Conservation (phyloP, 2,888 invertebrate genomes). For the Dyspetes luteomarginatus region DNA sequence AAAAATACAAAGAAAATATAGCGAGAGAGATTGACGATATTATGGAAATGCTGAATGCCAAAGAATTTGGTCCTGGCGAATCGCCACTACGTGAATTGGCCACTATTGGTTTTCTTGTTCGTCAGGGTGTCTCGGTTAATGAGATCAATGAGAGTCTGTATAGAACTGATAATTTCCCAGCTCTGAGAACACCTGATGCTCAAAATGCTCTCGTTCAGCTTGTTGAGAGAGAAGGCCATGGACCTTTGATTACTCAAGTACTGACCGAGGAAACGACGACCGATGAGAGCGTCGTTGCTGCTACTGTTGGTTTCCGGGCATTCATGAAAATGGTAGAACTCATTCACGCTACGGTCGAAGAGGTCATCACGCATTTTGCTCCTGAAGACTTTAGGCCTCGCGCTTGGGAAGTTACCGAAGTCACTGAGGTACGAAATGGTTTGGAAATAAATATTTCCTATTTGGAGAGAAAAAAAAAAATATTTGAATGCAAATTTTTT, state of each 20-base stretch:
- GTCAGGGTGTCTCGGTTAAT: constrained; percentile 90
- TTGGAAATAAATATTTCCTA: too few species aligned
- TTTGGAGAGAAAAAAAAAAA: too few species aligned
- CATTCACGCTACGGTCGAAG: constrained; percentile 92
- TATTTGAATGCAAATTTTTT: too few species aligned
- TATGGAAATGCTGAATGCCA: constrained; percentile 89
- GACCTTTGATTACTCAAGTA: constrained; percentile 91
- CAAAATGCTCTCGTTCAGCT: constrained; percentile 93
- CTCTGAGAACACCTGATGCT: constrained; percentile 91
- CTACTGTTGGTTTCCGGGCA: constrained; percentile 93
- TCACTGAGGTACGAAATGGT: constrained; percentile 88
- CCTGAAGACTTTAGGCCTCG: constrained; percentile 93
- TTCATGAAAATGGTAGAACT: constrained; percentile 94
- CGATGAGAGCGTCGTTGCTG: constrained; percentile 90
- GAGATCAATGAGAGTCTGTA: constrained; percentile 91
- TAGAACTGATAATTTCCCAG: constrained; percentile 91
- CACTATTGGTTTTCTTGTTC: constrained; percentile 91
- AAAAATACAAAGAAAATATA: constrained; percentile 85
- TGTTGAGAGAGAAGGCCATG: constrained; percentile 93
- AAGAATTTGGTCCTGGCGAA: constrained; percentile 92
- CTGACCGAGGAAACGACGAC: constrained; percentile 91
- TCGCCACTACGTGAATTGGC: constrained; percentile 91
- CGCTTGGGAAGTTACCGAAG: constrained; percentile 91
- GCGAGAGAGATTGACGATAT: constrained; percentile 91
- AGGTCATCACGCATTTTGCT: constrained; percentile 92